These are phyloP conservation scores for Drosophila barbarae DNA, from an alignment of 2,888 invertebrate species.

Conservation along the genomic window DNA sequence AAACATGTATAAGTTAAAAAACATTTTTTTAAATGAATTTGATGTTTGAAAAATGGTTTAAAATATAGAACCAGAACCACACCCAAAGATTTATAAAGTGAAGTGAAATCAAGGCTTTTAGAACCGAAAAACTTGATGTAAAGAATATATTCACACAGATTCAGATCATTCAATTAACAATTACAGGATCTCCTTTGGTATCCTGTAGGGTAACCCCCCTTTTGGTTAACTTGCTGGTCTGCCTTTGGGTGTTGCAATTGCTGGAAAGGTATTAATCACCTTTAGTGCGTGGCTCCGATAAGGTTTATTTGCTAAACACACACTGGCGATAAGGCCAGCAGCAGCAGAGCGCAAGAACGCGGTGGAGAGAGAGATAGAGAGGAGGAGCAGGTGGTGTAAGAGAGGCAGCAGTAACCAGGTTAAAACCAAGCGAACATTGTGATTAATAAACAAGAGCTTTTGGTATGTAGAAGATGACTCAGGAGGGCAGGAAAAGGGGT, in stretches of 20 bases:
- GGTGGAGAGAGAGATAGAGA: not conserved
- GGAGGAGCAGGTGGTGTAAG: conserved; percentile 3
- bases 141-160: not conserved
- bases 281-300: conserved; percentile 53
- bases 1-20: rapidly evolving
- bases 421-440: conserved; percentile 16
- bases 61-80: not conserved
- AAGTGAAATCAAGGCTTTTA: not conserved
- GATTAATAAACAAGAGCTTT: conserved; percentile 32
- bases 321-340: conserved; percentile 51
- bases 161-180: not conserved
- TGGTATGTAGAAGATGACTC: conserved; percentile 18
- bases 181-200: too few species aligned
- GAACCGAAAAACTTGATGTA: not conserved
- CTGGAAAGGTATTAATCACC: conserved; percentile 54
- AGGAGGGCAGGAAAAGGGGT: conserved; percentile 11
- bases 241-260: conserved; percentile 54
- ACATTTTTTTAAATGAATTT: conserved; percentile 2
- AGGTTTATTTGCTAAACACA: conserved; percentile 67
- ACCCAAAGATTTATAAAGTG: not conserved
- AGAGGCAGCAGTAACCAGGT: conserved; percentile 4
- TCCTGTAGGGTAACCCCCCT: not conserved
- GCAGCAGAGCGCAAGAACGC: not conserved
- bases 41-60: not conserved
- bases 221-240: not conserved